These are phyloP conservation scores for Diabrotica balteata DNA, from an alignment of 2,888 invertebrate species.

Conservation along the genomic window DNA sequence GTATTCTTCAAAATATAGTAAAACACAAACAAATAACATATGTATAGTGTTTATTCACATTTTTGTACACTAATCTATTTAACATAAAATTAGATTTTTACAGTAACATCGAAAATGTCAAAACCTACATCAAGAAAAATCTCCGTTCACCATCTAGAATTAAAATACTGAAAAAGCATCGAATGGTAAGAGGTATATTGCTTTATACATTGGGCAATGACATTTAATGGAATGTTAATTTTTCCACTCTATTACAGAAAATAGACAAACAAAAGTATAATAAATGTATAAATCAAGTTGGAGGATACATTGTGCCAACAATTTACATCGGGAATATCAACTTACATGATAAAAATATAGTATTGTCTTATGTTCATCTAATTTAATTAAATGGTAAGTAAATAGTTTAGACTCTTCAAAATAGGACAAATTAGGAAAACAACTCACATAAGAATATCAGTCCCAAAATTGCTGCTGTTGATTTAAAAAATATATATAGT, in stretches of 20 bases:
- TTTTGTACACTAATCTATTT: conserved; percentile 47
- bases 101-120: conserved; percentile 45
- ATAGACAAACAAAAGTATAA: conserved; percentile 21
- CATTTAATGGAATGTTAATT: conserved; percentile 50
- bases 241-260: conserved; percentile 40
- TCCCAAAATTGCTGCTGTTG: not conserved
- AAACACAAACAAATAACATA: conserved; percentile 21
- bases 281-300: not conserved
- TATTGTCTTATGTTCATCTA: conserved; percentile 43
- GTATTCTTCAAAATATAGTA: no score
- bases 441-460: conserved; percentile 12
- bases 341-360: conserved; percentile 39
- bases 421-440: conserved; percentile 18
- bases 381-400: conserved; percentile 34
- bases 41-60: conserved; percentile 45
- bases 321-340: conserved; percentile 38
- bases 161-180: conserved; percentile 39
- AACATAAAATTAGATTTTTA: conserved; percentile 44
- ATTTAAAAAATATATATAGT: no score
- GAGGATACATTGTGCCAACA: conserved; percentile 36
- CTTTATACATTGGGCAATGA: conserved; percentile 49
- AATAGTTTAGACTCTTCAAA: conserved; percentile 28
- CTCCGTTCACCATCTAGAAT: conserved; percentile 45
- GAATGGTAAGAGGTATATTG: conserved; percentile 50
- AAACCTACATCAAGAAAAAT: conserved; percentile 41